These are phyloP conservation scores for Panagrolaimus sp. DNA, from an alignment of 1,140 invertebrate species.

Conservation along the genomic window DNA sequence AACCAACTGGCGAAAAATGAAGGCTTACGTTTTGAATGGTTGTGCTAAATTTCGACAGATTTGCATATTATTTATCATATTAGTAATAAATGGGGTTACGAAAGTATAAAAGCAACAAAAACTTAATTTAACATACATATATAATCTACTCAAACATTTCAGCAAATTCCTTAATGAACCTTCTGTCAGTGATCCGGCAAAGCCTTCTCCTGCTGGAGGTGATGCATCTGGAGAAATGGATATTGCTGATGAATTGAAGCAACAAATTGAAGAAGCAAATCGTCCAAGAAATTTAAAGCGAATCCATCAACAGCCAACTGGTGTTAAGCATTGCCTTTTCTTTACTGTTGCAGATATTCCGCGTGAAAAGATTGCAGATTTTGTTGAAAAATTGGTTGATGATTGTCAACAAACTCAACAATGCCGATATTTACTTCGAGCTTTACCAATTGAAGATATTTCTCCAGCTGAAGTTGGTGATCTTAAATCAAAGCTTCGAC, in stretches of 20 bases:
- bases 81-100: too few relatives aligned
- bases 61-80: too few relatives aligned
- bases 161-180: too few relatives aligned
- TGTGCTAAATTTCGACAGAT: too few relatives aligned
- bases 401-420: conserved; percentile 9
- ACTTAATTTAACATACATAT: neutral
- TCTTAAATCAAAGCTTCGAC: neutral
- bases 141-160: neutral
- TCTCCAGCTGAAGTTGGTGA: neutral
- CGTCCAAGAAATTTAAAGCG: too few relatives aligned
- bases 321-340: conserved; percentile 21
- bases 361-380: neutral
- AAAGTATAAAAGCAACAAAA: too few relatives aligned
- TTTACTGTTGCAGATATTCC: conserved; percentile 16
- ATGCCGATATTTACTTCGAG: conserved; percentile 21
- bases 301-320: conserved; percentile 12
- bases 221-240: neutral
- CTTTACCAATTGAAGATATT: conserved; percentile 19
- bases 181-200: too few relatives aligned
- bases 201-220: too few relatives aligned
- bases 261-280: too few relatives aligned
- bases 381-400: conserved; percentile 17
- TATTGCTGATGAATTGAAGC: conserved; percentile 17
- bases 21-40: too few relatives aligned
- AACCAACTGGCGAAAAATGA: too few relatives aligned